Evolutionary conservation across 1,140 invertebrate genomes (phyloP).

Genomic region (Brachionus calyciflorus): DNA sequence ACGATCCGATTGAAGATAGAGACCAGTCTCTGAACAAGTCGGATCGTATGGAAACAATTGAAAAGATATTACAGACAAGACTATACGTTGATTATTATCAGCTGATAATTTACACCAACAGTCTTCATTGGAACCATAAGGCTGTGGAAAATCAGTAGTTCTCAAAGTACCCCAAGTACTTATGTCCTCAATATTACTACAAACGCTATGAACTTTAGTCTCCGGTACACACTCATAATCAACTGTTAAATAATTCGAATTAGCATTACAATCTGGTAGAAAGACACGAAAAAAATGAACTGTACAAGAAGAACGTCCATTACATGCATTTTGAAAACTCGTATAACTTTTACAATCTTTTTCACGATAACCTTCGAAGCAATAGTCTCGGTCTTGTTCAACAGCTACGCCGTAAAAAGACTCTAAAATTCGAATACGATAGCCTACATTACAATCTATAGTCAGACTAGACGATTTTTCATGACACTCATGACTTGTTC

Average conservation of each 20-base stretch:
- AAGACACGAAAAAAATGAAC: conserved; percentile 43
- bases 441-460: conserved; percentile 24
- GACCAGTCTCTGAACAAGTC: conserved; percentile 25
- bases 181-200: not conserved
- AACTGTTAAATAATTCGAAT: conserved; percentile 40
- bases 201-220: conserved; percentile 7
- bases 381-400: conserved; percentile 12
- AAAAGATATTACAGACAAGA: conserved; percentile 41
- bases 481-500: conserved; percentile 37
- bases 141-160: conserved; percentile 29
- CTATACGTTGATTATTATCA: conserved; percentile 31
- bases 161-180: conserved; percentile 37
- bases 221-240: conserved; percentile 40
- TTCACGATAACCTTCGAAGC: conserved; percentile 3
- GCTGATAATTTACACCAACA: conserved; percentile 45
- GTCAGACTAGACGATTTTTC: conserved; percentile 9
- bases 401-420: conserved; percentile 18
- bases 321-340: conserved; percentile 45
- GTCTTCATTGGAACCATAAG: conserved; percentile 40
- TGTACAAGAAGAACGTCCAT: conserved; percentile 39
- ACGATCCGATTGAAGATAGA: conserved; percentile 31
- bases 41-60: conserved; percentile 38
- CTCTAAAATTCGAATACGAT: conserved; percentile 30
- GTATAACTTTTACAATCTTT: conserved; percentile 43
- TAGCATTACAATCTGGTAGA: conserved; percentile 18